These are phyloP conservation scores for Carollia perspicillata DNA, from an alignment of 2,113 vertebrate species.

Conservation along the genomic window DNA sequence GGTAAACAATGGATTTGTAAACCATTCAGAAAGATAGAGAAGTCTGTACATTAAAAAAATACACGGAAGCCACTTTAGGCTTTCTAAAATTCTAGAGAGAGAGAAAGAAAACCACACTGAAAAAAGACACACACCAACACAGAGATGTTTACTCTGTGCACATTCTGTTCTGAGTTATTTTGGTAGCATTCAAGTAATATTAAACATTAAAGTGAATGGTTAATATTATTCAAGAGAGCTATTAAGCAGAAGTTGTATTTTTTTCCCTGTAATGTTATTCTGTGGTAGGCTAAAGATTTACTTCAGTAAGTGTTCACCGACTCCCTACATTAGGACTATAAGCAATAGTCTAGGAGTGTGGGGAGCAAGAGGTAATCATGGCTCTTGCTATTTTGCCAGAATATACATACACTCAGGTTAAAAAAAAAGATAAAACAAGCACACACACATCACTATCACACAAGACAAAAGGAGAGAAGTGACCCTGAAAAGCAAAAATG, in stretches of 20 bases:
- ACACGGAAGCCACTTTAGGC: neutral
- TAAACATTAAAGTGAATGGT: neutral
- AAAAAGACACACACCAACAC: neutral
- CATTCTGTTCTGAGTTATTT: neutral
- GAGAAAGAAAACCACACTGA: neutral
- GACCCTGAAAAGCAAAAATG: neutral
- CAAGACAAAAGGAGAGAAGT: neutral
- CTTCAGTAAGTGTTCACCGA: neutral
- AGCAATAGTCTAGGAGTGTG: neutral
- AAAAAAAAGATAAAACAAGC: neutral
- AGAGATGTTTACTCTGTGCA: neutral
- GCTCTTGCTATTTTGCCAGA: neutral
- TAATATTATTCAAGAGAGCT: neutral
- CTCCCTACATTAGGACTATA: neutral
- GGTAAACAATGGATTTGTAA: constrained; percentile 66
- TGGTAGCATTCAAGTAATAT: neutral
- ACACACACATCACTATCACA: neutral
- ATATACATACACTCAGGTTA: neutral
- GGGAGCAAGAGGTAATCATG: neutral
- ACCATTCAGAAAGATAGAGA: constrained; percentile 50
- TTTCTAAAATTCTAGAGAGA: neutral
- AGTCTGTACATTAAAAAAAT: constrained; percentile 32
- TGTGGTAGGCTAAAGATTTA: neutral
- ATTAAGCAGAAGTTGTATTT: neutral
- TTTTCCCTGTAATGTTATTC: neutral